These are phyloP conservation scores for Ophion costatus DNA, from an alignment of 2,888 invertebrate species.

Conservation along the genomic window DNA sequence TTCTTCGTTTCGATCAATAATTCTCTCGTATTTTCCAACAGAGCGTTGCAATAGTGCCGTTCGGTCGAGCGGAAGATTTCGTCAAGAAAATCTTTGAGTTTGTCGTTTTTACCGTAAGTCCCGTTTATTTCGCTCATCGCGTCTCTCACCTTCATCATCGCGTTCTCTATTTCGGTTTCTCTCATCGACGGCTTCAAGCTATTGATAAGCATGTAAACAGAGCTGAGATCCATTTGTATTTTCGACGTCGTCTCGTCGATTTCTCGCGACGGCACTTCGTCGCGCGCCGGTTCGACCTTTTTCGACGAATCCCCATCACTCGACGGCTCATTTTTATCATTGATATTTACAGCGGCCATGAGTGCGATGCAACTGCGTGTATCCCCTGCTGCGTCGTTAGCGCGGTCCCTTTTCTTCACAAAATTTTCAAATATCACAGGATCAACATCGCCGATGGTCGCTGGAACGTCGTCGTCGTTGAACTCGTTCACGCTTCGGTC, in stretches of 20 bases:
- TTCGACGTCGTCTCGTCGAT: conserved; percentile 67
- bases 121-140: conserved; percentile 70
- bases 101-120: conserved; percentile 71
- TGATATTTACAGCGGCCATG: conserved; percentile 39
- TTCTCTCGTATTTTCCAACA: conserved; percentile 75
- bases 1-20: conserved; percentile 69
- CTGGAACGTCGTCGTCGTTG: conserved; percentile 5
- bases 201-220: conserved; percentile 71
- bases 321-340: conserved; percentile 10
- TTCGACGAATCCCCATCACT: conserved; percentile 18
- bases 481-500: background rate
- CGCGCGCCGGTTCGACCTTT: background rate
- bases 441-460: conserved; percentile 27
- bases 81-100: conserved; percentile 73
- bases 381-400: conserved; percentile 19
- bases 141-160: conserved; percentile 71
- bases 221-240: conserved; percentile 73
- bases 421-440: conserved; percentile 64
- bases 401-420: conserved; percentile 50
- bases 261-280: conserved; percentile 54
- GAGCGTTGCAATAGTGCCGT: conserved; percentile 77
- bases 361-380: conserved; percentile 11
- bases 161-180: conserved; percentile 71
- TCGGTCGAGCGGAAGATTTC: conserved; percentile 78
- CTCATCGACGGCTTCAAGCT: conserved; percentile 67